Base-by-base conservation (phyloP, 2,113 vertebrate genomes). In the Chionomys nivalis region DNA sequence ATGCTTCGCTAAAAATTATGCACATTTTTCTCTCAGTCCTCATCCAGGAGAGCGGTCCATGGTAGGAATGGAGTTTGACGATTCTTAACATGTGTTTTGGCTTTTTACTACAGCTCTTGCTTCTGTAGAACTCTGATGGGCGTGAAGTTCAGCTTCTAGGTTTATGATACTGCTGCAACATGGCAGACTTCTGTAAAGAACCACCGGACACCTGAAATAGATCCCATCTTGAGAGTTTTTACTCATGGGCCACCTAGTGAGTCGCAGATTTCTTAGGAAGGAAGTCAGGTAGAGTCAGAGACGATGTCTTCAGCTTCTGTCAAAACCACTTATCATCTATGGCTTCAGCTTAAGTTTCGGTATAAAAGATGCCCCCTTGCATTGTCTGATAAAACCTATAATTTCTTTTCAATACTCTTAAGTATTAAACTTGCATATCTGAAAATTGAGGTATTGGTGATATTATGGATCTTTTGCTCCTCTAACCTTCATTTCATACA, bases 1-100 rank as follows among this genome's bases (percentile, higher is more conserved):
- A 6, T 79, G 49, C 66, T 87, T 94, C n/a, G 55, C 31, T 83
- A 68, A 70, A 36, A 52, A 21, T 76, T 90, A 42, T 24, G 24
- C 12, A 65, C 2, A 70, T 31, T n/a, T 44, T 82, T 87, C 26
- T 70, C 55, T 90, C 3, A 55, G 36, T 55, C 87, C 42, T 87
- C 49, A 94, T 83, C 13, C 63, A 61, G 55, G n/a, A 91, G 90
- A 78, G 42, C 78, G 88, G 66, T 89, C 61, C 21, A 19, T 94
- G 42, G 23, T 93, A 83, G 76, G 82, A 89, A 61, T 78, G 33
- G 3, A 75, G 36, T 72, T 65, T 73, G 61, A 73, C 52, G 90
- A 31, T 47, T 13, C 26, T 79, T 92, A 95, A 90, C 33, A 66
- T 7, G 28, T 49, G 39, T 73, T 88, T 85, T 76, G 72, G 13